Evolutionary conservation across 2,113 vertebrate species (phyloP), one percentile per base, ranked within the genome.

Genomic region (Regulus satrapa): DNA sequence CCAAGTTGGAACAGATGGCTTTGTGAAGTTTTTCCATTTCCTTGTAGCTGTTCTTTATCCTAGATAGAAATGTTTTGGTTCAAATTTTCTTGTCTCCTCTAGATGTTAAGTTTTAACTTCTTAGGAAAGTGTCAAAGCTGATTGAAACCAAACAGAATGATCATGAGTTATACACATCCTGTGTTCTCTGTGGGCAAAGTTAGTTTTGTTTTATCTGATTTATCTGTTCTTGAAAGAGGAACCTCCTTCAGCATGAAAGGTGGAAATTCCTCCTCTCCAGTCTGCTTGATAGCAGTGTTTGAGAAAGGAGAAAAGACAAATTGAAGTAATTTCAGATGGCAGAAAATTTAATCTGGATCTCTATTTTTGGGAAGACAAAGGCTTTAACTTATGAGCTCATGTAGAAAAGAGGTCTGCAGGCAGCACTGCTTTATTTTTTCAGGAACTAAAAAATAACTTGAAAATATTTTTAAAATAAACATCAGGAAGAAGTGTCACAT

Each of bases 351-450:
- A 31, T 52, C 31, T 85, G n/a, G 7, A 54, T 66, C 19, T 43
- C 28, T 59, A 0, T 10, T 31, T 68, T 67, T 69, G 17, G 52
- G 67, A 75, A 86, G 40, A 7, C 48, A 46, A 48, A 69, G 49
- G 18, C n/a, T 82, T 14, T 34, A 31, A 48, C 10, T 75, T 80
- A 28, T 0, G 1, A 73, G 12, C 15, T 77, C 0, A 24, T 43
- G 12, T 1, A 49, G 25, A 48, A 54, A 74, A 74, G n/a, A 64
- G 14, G 8, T 48, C 55, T 92, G 28, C n/a, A 61, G 41, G 24
- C 45, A 55, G 40, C 12, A 13, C 9, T 51, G 9, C 14, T 63
- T 58, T 68, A 4, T 49, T 36, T 75, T 51, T 29, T 11, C n/a
- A n/a, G 2, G 14, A 54, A 36, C 43, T 4, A 12, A 36, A 48